phyloP scores from a whole-genome alignment of 2,888 invertebrate genomes.

The Baronia brevicornis region DNA sequence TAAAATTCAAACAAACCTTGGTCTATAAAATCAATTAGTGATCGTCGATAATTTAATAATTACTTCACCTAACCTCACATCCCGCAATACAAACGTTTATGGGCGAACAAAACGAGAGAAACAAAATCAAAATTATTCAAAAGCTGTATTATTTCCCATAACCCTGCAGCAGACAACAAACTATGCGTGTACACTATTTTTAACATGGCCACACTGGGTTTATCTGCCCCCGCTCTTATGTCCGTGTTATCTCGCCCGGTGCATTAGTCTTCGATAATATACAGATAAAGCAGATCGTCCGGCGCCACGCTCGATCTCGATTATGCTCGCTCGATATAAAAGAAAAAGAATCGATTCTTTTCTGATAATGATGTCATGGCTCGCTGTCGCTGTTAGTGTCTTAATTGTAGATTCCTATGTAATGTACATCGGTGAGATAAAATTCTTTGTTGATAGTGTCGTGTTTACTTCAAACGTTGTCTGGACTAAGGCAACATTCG shows the following conservation, averaged over 20 bases:
- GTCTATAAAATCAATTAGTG: no score
- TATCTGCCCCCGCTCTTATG: slow-evolving; percentile 73
- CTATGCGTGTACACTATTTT: slow-evolving; percentile 73
- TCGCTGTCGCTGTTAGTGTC: slow-evolving; percentile 56
- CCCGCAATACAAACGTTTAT: no score
- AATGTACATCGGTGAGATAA: slow-evolving; percentile 25
- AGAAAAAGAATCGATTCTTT: slow-evolving; percentile 62
- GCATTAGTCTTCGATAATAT: slow-evolving; percentile 73
- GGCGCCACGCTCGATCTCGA: slow-evolving; percentile 70
- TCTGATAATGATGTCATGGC: slow-evolving; percentile 70
- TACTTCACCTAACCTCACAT: no score
- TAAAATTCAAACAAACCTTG: no score
- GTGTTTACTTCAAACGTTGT: slow-evolving; percentile 4
- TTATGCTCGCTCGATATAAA: slow-evolving; percentile 62
- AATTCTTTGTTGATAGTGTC: slow-evolving; percentile 7
- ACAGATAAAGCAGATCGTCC: slow-evolving; percentile 68
- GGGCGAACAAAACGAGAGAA: background rate
- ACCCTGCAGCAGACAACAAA: slow-evolving; percentile 47
- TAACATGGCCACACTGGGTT: slow-evolving; percentile 72
- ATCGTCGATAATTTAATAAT: no score
- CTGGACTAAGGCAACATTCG: no score
- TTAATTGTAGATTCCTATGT: slow-evolving; percentile 67
- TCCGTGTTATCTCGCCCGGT: slow-evolving; percentile 61
- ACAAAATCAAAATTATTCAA: slow-evolving; percentile 16
- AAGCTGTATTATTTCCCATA: slow-evolving; percentile 25